Evolutionary conservation across 2,888 invertebrate species (phyloP).

Genomic region (Eupithecia exiguata): DNA sequence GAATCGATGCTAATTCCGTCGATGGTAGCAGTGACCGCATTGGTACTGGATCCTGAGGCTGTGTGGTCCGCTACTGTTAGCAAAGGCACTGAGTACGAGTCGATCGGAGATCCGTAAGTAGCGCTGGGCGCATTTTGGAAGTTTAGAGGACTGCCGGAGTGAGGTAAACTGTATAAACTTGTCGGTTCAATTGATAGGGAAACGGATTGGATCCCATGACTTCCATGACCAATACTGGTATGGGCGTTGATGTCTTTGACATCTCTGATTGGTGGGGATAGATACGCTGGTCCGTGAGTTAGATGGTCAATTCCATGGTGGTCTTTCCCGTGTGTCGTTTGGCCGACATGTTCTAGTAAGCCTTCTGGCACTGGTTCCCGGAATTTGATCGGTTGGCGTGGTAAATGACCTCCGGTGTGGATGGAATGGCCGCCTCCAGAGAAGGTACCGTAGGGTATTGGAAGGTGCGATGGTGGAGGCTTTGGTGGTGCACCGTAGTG

Average conservation of each 20-base stretch:
- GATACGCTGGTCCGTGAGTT: conserved; percentile 80
- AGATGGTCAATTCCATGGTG: conserved; percentile 82
- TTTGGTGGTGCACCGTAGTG: conserved; percentile 76
- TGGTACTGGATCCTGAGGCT: conserved; percentile 72
- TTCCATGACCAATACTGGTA: conserved; percentile 45
- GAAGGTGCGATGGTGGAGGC: conserved; percentile 62
- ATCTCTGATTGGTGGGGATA: conserved; percentile 86
- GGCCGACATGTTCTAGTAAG: conserved; percentile 86
- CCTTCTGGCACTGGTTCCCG: conserved; percentile 89
- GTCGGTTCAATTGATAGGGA: conserved; percentile 79
- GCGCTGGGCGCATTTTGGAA: conserved; percentile 73
- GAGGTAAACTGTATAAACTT: conserved; percentile 80
- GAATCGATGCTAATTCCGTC: conserved; percentile 75
- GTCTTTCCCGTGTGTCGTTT: conserved; percentile 86
- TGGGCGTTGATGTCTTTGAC: conserved; percentile 75
- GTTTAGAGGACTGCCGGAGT: conserved; percentile 71
- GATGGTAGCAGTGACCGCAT: conserved; percentile 68
- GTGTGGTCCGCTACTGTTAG: conserved; percentile 80
- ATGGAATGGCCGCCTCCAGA: conserved; percentile 75
- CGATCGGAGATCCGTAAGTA: conserved; percentile 75
- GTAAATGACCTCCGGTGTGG: conserved; percentile 71
- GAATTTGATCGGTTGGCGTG: conserved; percentile 87
- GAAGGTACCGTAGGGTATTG: conserved; percentile 73
- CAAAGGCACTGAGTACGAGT: conserved; percentile 81
- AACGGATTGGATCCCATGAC: conserved; percentile 59